Conservation (phyloP, 2,113 vertebrate genomes). For the Oryzias woworae region DNA sequence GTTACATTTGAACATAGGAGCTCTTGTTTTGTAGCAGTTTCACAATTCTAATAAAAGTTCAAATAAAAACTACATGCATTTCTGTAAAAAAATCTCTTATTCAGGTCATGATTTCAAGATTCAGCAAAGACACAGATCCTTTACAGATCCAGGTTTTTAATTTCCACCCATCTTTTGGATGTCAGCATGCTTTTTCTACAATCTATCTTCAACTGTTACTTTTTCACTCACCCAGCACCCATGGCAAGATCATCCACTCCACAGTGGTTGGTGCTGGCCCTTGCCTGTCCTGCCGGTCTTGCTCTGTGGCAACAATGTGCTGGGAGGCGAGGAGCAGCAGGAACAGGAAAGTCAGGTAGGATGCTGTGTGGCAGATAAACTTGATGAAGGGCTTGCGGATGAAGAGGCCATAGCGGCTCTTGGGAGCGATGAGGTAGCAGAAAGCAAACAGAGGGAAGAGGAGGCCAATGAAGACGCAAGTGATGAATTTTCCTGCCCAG, state of each 20-base stretch:
- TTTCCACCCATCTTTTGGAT: too few relatives aligned
- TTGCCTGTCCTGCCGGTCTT: conserved; percentile 85
- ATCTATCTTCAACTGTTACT: too few relatives aligned
- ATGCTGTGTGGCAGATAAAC: conserved; percentile 98
- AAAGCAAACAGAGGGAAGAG: conserved; percentile 92
- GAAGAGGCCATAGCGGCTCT: conserved; percentile 95
- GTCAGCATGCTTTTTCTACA: too few relatives aligned
- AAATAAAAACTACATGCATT: too few relatives aligned
- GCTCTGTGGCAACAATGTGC: conserved; percentile 90
- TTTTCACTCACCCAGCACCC: conserved; percentile 88
- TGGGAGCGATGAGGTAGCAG: conserved; percentile 92
- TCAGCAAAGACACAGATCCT: too few relatives aligned
- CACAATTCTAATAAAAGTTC: too few relatives aligned
- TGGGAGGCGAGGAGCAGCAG: conserved; percentile 97
- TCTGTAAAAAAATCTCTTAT: too few relatives aligned
- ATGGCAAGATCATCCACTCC: conserved; percentile 99
- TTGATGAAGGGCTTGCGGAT: conserved; percentile 99
- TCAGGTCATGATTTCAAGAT: too few relatives aligned
- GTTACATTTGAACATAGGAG: too few relatives aligned
- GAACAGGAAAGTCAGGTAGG: conserved; percentile 98
- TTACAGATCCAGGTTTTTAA: too few relatives aligned
- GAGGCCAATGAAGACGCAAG: conserved; percentile 94
- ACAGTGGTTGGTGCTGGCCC: conserved; percentile 92
- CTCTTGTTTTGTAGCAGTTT: too few relatives aligned
- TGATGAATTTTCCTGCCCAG: conserved; percentile 94